Percentiles rank a stretch among this genome's conserved stretches.
Evolutionary conservation across 2,797 vertebrate species (phyloP).

Genomic region (Neomorphus geoffroyi): DNA sequence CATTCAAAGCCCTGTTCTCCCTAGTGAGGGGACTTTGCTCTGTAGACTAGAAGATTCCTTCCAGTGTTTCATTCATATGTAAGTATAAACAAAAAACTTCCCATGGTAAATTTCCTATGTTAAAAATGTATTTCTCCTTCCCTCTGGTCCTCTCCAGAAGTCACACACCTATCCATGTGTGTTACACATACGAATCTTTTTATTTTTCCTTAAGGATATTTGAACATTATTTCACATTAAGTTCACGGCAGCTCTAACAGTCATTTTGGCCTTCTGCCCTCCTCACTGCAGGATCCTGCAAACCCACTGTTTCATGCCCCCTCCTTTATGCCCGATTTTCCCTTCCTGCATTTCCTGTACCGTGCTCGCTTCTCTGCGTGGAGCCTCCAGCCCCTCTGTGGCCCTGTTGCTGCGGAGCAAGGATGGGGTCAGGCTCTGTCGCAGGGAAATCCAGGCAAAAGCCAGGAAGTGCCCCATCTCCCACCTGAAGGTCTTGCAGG

Average conservation of each 20-base stretch:
- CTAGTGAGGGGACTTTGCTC: not conserved
- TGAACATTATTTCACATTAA: not conserved
- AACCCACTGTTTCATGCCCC: accelerated
- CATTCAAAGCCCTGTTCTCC: not conserved
- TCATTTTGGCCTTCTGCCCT: accelerated
- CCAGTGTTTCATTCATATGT: not conserved
- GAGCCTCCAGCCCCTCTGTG: not conserved
- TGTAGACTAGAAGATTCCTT: accelerated
- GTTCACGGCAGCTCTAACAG: not conserved
- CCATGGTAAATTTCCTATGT: no score
- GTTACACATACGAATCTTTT: accelerated
- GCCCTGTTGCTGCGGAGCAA: accelerated
- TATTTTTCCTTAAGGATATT: not conserved
- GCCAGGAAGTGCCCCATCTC: no score
- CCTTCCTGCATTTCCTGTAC: not conserved
- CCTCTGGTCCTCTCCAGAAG: not conserved
- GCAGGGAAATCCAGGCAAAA: not conserved
- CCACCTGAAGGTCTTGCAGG: accelerated
- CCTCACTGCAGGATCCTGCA: not conserved
- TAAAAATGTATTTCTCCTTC: not conserved
- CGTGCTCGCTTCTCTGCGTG: no score
- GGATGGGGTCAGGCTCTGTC: accelerated
- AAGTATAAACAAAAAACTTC: not conserved
- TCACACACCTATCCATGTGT: accelerated
- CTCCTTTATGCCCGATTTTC: not conserved